These are phyloP conservation scores for Poecilia latipinna DNA, from an alignment of 2,113 vertebrate genomes.

Conservation along the genomic window DNA sequence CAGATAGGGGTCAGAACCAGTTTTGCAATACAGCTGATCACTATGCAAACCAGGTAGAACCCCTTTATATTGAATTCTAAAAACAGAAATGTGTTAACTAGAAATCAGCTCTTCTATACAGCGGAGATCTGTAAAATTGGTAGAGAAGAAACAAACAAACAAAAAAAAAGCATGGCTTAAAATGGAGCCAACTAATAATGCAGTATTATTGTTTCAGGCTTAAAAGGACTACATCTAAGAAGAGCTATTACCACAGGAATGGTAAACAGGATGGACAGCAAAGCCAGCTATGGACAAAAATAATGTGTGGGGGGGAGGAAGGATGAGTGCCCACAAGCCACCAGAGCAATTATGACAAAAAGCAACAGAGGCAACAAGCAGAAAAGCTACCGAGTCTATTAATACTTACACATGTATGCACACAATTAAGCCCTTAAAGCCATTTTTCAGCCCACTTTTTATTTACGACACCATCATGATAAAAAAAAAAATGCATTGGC, in stretches of 20 bases:
- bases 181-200: slow-evolving; percentile 23
- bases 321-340: slow-evolving; percentile 49
- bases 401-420: background rate
- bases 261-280: slow-evolving; percentile 31
- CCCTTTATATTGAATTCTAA: background rate
- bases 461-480: slow-evolving; percentile 10
- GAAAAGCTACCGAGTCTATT: background rate
- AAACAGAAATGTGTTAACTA: slow-evolving; percentile 1
- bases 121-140: slow-evolving; percentile 10
- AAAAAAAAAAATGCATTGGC: slow-evolving; percentile 67
- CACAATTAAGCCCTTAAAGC: background rate
- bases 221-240: slow-evolving; percentile 4
- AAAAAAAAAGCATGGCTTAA: background rate
- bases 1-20: background rate
- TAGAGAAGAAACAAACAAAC: slow-evolving; percentile 2
- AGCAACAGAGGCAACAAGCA: slow-evolving; percentile 60
- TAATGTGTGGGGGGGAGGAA: slow-evolving; percentile 26
- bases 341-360: slow-evolving; percentile 31
- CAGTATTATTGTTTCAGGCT: background rate
- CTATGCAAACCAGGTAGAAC: slow-evolving; percentile 6
- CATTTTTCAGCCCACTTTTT: slow-evolving; percentile 17
- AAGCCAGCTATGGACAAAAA: slow-evolving; percentile 53
- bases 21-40: background rate
- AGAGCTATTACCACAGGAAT: slow-evolving; percentile 5
- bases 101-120: background rate